A percentile compares a stretch with the other conserved stretches of the same genome.
Evolutionary conservation across 2,113 vertebrate genomes (phyloP).

Genomic region (Ciconia stormi): DNA sequence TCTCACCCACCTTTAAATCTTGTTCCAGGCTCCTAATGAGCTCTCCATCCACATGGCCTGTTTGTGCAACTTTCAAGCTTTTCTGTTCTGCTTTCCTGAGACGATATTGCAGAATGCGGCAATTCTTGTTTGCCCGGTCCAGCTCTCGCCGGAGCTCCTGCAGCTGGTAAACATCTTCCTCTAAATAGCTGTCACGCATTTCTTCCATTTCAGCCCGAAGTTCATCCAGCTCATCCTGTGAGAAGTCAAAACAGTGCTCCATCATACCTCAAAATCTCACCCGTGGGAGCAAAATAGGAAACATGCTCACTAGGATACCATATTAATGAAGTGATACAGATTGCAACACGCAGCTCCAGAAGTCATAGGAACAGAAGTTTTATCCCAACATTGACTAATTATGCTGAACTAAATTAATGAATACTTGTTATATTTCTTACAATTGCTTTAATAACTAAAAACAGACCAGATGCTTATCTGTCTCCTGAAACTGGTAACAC

Average conservation of each 20-base stretch:
- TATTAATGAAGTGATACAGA: background rate
- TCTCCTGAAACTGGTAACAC: background rate
- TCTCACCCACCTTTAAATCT: constrained; percentile 89
- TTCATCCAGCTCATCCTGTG: constrained; percentile 96
- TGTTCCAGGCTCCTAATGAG: constrained; percentile 93
- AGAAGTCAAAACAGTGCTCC: constrained; percentile 39
- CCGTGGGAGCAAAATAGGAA: background rate
- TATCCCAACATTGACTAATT: background rate
- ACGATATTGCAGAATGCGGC: constrained; percentile 96
- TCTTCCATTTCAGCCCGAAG: constrained; percentile 98
- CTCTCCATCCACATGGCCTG: constrained; percentile 94
- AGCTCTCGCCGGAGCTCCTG: constrained; percentile 96
- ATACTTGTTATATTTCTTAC: background rate
- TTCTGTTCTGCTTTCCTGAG: constrained; percentile 97
- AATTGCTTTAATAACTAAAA: background rate
- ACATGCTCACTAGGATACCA: background rate
- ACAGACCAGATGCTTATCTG: background rate
- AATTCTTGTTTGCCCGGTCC: constrained; percentile 97
- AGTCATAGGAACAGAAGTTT: background rate
- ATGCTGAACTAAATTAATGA: background rate
- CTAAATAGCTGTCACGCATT: constrained; percentile 95
- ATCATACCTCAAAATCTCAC: background rate
- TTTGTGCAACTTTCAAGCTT: constrained; percentile 94
- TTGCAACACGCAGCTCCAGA: background rate
- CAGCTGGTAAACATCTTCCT: constrained; percentile 98